phyloP scores from a whole-genome alignment of 2,113 vertebrate genomes.

The Pollachius pollachius region DNA sequence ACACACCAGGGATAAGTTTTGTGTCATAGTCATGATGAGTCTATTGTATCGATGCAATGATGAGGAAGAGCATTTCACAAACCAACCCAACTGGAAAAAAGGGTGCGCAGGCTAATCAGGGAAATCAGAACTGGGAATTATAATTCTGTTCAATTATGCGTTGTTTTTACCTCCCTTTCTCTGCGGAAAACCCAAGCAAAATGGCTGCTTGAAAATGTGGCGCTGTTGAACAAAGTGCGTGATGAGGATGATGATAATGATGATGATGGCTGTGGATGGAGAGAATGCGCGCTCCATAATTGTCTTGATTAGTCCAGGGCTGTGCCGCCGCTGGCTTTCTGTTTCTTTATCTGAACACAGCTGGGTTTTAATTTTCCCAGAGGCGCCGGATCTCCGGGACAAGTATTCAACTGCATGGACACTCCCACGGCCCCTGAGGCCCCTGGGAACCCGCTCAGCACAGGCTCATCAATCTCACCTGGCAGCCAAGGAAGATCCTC shows the following conservation, averaged over 20 bases:
- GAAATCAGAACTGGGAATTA: too few species aligned
- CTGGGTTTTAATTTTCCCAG: constrained; percentile 16
- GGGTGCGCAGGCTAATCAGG: too few species aligned
- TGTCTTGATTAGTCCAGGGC: constrained; percentile 16
- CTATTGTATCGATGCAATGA: too few species aligned
- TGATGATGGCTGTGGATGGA: background rate
- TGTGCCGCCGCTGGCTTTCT: background rate
- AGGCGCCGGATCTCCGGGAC: background rate
- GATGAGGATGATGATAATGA: constrained; percentile 7
- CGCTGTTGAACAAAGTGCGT: background rate
- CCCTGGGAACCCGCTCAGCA: constrained; percentile 23
- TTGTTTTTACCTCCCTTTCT: background rate
- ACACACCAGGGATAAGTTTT: constrained; percentile 5
- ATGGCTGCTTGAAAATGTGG: background rate
- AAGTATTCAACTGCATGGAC: constrained; percentile 15
- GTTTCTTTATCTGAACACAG: constrained; percentile 12
- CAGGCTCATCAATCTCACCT: constrained; percentile 30
- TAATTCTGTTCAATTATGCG: too few species aligned
- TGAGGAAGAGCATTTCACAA: too few species aligned
- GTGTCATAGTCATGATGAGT: too few species aligned
- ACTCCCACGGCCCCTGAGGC: constrained; percentile 10
- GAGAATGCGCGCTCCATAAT: constrained; percentile 13
- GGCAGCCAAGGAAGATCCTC: constrained; percentile 15
- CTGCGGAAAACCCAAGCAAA: background rate
- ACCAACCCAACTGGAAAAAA: too few species aligned